phyloP scores from a whole-genome alignment of 1,140 invertebrate species.

The Bombus waltoni region DNA sequence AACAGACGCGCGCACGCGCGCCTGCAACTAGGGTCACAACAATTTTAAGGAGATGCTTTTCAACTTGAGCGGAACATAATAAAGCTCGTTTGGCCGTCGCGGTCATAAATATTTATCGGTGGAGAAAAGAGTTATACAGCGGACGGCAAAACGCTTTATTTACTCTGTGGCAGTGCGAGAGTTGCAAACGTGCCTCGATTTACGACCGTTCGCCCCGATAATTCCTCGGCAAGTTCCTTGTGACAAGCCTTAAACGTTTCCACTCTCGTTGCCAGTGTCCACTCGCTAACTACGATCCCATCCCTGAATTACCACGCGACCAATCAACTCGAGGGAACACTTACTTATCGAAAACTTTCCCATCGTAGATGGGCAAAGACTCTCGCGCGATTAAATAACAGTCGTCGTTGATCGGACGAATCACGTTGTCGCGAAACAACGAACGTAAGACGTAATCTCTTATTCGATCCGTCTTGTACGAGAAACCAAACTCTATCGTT shows the following conservation, averaged over 20 bases:
- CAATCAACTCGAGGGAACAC: not conserved
- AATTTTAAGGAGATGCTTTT: constrained; percentile 53
- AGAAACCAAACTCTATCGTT: no score
- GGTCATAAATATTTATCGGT: constrained; percentile 65
- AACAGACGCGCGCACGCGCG: constrained; percentile 4
- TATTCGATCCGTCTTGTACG: no score
- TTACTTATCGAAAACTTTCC: no score
- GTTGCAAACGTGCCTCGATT: constrained; percentile 55
- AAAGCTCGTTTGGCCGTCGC: constrained; percentile 49
- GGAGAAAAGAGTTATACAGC: constrained; percentile 42
- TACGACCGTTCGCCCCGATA: constrained; percentile 45
- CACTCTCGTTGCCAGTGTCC: no score
- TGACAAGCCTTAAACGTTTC: constrained; percentile 22
- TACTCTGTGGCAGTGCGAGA: constrained; percentile 52
- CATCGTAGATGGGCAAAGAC: no score
- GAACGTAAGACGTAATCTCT: no score
- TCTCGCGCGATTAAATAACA: no score
- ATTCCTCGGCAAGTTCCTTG: constrained; percentile 33
- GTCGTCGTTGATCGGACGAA: no score
- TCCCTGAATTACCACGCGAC: no score
- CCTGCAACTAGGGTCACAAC: constrained; percentile 37
- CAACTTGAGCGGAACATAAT: constrained; percentile 55
- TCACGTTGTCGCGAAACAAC: no score
- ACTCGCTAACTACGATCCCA: not conserved
- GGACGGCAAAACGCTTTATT: constrained; percentile 52